Percentiles rank a stretch among this genome's conserved stretches.
These are phyloP conservation scores for Hippocampus guttulatus DNA, from an alignment of 2,113 vertebrate genomes.

Conservation along the genomic window DNA sequence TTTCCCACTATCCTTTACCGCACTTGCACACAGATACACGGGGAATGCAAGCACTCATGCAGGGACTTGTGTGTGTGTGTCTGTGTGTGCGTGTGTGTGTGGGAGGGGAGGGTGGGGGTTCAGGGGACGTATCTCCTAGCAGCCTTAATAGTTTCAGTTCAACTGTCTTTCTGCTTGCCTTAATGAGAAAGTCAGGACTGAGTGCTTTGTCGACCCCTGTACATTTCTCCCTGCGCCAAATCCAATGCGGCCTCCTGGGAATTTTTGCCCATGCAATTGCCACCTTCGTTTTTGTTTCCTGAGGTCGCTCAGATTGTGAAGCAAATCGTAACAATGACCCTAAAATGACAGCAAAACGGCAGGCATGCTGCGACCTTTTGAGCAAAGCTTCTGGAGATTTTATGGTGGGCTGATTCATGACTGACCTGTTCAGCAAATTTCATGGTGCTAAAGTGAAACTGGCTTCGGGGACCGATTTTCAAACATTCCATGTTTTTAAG, in stretches of 20 bases:
- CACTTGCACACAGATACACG: conserved; percentile 9
- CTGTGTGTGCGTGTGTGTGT: not conserved
- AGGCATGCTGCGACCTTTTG: not conserved
- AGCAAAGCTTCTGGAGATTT: not conserved
- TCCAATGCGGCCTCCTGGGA: conserved; percentile 21
- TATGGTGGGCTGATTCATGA: not conserved
- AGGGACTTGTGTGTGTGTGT: not conserved
- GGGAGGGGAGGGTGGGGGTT: conserved; percentile 12
- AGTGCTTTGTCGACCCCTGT: conserved; percentile 51
- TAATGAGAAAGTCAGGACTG: conserved; percentile 68
- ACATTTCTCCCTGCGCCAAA: conserved; percentile 11
- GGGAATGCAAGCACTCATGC: not conserved
- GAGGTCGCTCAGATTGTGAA: conserved; percentile 1
- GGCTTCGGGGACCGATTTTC: no score
- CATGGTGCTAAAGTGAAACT: no score
- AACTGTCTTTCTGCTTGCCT: conserved; percentile 61
- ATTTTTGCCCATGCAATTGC: conserved; percentile 18
- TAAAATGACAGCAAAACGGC: not conserved
- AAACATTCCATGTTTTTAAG: no score
- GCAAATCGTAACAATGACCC: not conserved
- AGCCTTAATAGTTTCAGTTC: conserved; percentile 49
- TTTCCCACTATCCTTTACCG: conserved; percentile 38
- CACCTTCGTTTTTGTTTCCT: not conserved
- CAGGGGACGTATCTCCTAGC: conserved; percentile 45
- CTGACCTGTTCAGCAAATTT: not conserved